Evolutionary conservation across 2,797 vertebrate genomes (phyloP).

Genomic region (Tauraco hartlaubi): DNA sequence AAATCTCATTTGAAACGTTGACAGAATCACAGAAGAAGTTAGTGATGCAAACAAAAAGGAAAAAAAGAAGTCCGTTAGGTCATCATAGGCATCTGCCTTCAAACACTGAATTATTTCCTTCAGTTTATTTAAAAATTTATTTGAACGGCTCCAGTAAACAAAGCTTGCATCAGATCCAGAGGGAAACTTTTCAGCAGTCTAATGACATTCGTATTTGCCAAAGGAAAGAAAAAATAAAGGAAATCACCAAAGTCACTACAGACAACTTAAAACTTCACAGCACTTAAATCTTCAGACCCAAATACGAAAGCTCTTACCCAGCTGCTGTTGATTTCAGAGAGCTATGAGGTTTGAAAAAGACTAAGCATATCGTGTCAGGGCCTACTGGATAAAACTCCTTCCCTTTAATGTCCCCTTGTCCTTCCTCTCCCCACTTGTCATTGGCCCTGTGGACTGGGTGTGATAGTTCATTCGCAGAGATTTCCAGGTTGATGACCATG

Average conservation of each 20-base stretch:
- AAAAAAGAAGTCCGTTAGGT: background rate
- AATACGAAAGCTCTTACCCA: background rate
- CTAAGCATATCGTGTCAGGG: background rate
- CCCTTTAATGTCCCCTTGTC: background rate
- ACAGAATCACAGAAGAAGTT: constrained; percentile 42
- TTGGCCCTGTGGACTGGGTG: background rate
- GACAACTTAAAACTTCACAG: background rate
- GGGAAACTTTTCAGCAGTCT: background rate
- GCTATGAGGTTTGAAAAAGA: background rate
- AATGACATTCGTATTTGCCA: constrained; percentile 7
- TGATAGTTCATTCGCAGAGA: background rate
- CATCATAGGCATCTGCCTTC: constrained; percentile 41
- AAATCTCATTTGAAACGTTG: constrained; percentile 16
- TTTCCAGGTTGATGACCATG: background rate
- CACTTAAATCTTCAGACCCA: background rate
- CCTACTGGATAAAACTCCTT: background rate
- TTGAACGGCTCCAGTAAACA: background rate
- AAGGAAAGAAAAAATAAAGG: background rate
- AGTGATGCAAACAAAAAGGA: background rate
- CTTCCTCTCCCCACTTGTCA: background rate
- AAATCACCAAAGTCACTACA: background rate
- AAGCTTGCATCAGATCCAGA: background rate
- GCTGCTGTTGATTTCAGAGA: background rate
- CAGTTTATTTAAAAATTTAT: background rate
- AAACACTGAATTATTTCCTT: background rate